Conservation (phyloP, 2,113 vertebrate genomes). For the Datnioides undecimradiatus region DNA sequence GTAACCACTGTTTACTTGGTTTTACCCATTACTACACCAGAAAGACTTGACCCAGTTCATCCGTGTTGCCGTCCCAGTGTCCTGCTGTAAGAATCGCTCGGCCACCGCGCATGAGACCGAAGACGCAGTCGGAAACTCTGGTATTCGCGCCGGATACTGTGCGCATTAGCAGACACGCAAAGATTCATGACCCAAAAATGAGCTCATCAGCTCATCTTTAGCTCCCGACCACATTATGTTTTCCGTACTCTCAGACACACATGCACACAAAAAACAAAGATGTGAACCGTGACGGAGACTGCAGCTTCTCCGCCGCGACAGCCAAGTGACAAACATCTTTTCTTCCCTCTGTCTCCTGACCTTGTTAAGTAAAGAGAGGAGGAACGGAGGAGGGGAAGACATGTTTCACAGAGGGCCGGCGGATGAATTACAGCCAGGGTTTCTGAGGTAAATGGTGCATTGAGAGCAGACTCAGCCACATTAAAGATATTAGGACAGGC, state of each 20-base stretch:
- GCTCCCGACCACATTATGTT: slow-evolving; percentile 40
- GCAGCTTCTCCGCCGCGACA: slow-evolving; percentile 34
- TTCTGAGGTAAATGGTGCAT: slow-evolving; percentile 61
- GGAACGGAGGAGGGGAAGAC: slow-evolving; percentile 29
- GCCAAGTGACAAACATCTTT: slow-evolving; percentile 61
- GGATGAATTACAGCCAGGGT: slow-evolving; percentile 11
- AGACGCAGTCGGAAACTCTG: too few relatives aligned
- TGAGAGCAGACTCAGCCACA: slow-evolving; percentile 45
- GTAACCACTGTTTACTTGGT: too few relatives aligned
- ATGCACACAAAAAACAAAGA: slow-evolving; percentile 8
- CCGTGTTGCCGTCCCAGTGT: too few relatives aligned
- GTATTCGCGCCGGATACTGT: too few relatives aligned
- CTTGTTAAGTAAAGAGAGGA: slow-evolving; percentile 76
- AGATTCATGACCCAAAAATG: slow-evolving; percentile 15
- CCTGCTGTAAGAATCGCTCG: too few relatives aligned
- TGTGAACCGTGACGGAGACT: slow-evolving; percentile 25
- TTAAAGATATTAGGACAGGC: slow-evolving; percentile 45
- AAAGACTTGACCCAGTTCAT: too few relatives aligned
- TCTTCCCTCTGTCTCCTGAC: slow-evolving; percentile 61
- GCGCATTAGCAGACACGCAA: slow-evolving; percentile 4
- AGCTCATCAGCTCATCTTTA: slow-evolving; percentile 39
- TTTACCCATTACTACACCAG: too few relatives aligned
- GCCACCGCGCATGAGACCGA: too few relatives aligned
- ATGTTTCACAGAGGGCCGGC: slow-evolving; percentile 27
- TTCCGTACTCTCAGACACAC: slow-evolving; percentile 36